A percentile compares a stretch with the other conserved stretches of the same genome.
Conservation (phyloP, 2,797 vertebrate genomes). For the Monodelphis domestica region DNA sequence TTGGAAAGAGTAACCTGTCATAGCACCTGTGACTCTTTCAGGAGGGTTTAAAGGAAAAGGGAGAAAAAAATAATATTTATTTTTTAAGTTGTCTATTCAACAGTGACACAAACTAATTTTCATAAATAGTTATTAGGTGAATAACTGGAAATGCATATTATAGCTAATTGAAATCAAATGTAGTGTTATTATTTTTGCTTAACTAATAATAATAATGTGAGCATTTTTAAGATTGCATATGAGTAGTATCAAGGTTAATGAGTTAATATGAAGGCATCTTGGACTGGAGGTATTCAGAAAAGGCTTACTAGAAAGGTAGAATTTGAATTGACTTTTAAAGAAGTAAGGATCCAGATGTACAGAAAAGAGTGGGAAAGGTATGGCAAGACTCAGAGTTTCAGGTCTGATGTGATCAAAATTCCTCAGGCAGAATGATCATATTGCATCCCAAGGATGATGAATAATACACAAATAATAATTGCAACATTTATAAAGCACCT, state of each 20-base stretch:
- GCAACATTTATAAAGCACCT: neutral
- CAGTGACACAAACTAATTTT: neutral
- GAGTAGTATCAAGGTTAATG: neutral
- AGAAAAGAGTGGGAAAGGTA: neutral
- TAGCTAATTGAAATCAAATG: neutral
- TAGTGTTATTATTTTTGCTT: neutral
- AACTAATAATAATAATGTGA: neutral
- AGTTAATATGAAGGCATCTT: neutral
- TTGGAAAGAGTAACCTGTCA: slow-evolving; percentile 67
- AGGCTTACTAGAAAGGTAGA: neutral
- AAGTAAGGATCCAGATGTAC: neutral
- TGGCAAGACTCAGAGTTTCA: neutral
- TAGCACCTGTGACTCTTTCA: slow-evolving; percentile 58
- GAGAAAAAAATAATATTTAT: neutral
- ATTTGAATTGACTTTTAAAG: neutral
- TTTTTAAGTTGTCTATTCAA: slow-evolving; percentile 27
- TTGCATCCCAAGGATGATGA: neutral
- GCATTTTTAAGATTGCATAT: neutral
- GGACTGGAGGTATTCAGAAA: neutral
- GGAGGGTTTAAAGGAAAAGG: neutral
- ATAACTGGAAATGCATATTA: neutral
- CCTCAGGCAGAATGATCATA: neutral
- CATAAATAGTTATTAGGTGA: slow-evolving; percentile 2
- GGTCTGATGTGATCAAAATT: neutral
- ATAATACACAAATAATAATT: neutral